Evolutionary conservation across 2,888 invertebrate species (phyloP), one percentile per base, ranked within the genome.

Genomic region (Gymnoscelis rufifasciata): DNA sequence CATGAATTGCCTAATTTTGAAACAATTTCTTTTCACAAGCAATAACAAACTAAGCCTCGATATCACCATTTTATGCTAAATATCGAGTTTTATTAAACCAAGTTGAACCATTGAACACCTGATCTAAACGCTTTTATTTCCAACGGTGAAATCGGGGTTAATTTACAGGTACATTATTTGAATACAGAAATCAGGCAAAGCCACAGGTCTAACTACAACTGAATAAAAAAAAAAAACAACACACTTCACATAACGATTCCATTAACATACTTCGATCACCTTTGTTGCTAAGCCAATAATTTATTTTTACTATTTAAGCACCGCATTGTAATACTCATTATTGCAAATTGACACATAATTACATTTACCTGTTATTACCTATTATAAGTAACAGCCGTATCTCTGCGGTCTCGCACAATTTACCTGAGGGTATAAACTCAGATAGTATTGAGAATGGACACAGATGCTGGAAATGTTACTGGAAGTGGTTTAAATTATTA

Each of bases 361-460:
- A 43, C 37, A 50, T 50, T 45, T 42, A 42, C 50, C 24, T 38
- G 40, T 45, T 56, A 59, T 62, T 57, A 65, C 56, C 39, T 51
- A 49, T 39, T 49, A 45, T 38, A 45, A 39, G 42, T 36, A 50
- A 46, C 43, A 46, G 35, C 59, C 56, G 51, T 68, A 65, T 64
- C 62, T 67, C 71, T 80, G 81, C 69, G 82, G 81, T 82, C 72
- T 75, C 73, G 62, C 71, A 74, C 77, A 81, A 78, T 80, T 74
- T 64, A 74, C 82, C 78, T 56, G 67, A 64, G 78, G 83, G 77
- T 72, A 76, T 70, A 65, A 75, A 66, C 69, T 71, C 69, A 60
- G 63, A 68, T 68, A 67, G 68, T 70, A 55, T 58, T 62, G 64
- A 62, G 57, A 52, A 71, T 68, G 67, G 56, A 66, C 58, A 66